Evolutionary conservation across 2,113 vertebrate genomes (phyloP), one percentile per base, ranked within the genome.

Genomic region (Echinops telfairi): DNA sequence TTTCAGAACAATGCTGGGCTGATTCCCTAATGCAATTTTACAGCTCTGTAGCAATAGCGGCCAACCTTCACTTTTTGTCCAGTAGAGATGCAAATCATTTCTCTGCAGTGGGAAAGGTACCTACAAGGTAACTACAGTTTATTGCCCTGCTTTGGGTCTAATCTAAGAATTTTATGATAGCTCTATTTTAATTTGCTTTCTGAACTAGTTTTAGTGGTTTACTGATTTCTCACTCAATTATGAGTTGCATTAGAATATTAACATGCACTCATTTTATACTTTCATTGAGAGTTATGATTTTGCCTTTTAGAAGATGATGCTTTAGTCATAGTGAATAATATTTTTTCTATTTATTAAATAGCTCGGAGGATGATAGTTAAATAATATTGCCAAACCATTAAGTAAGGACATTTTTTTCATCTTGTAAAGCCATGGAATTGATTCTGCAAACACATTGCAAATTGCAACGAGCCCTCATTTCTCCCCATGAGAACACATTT

Each of bases 201-300:
- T 43, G 36, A 88, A 60, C 25, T 40, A 43, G 57, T 62, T 85
- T 83, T 83, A 85, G 93, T 33, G 83, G n/a, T 23, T 89, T 77
- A 15, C 0, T 68, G 1, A 25, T 62, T 93, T 38, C 40, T 78
- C 31, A 60, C 78, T 94, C 83, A 86, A 33, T 88, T 89, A 84
- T 58, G 73, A 80, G 82, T 64, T 83, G 40, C 79, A 85, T 66
- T 64, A 89, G 73, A 88, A 33, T 27, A 89, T 2, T 78, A 36
- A 8, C 20, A 70, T 77, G n/a, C 77, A 25, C 43, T 94, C 38
- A 40, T 82, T 94, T 93, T 90, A 66, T 82, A 86, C 68, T 86
- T 84, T 62, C 33, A 31, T 12, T 83, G 62, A 47, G 47, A 66
- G 38, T 84, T 76, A 47, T 17, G n/a, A 47, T 57, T 92, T 92